Evolutionary conservation across 2,113 vertebrate genomes (phyloP), one percentile per base, ranked within the genome.

Genomic region (Baryphthengus martii): DNA sequence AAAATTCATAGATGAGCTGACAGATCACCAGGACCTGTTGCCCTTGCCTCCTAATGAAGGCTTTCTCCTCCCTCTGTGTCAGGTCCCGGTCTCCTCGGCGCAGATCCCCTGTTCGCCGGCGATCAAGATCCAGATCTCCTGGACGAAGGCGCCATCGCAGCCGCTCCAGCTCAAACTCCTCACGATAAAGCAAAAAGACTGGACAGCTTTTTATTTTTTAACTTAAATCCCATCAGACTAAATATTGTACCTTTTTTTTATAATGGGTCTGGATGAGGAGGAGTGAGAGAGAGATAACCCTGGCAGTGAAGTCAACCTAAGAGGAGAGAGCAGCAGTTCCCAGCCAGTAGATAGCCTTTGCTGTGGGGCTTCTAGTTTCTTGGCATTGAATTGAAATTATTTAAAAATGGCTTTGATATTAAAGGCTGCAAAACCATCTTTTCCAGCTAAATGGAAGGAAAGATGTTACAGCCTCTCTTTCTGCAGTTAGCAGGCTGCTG

Each of bases 101-200:
- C 74, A 98, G 99, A n/a, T 99, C 99, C 3, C 99, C 99, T 0
- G 98, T 98, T 9, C 98, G 99, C 28, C 98, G 99, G n/a, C 98
- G 99, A 4, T 98, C 99, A 37, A 98, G 99, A 24, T 99, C 99
- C 62, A 98, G 99, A 45, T 99, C 99, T 59, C 99, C 99, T 0
- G 99, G 99, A 8, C 99, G 99, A 76, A 98, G 99, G 82, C 99
- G 99, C 72, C 99, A 99, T 65, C 98, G 99, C 77, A 99, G 99
- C 92, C 99, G 99, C 44, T 99, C 99, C 97, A 99, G 99, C 94
- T 99, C 99, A 21, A 99, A 99, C 97, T 99, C 99, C 31, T 99
- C 99, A 13, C 98, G 99, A 98, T 99, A 99, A 97, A 98, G 53
- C 81, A 85, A 77, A 82, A 92, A 87, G 82, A 47, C 94, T 13